These are phyloP conservation scores for Drosophila prolongata DNA, from an alignment of 2,888 invertebrate species.

Conservation along the genomic window DNA sequence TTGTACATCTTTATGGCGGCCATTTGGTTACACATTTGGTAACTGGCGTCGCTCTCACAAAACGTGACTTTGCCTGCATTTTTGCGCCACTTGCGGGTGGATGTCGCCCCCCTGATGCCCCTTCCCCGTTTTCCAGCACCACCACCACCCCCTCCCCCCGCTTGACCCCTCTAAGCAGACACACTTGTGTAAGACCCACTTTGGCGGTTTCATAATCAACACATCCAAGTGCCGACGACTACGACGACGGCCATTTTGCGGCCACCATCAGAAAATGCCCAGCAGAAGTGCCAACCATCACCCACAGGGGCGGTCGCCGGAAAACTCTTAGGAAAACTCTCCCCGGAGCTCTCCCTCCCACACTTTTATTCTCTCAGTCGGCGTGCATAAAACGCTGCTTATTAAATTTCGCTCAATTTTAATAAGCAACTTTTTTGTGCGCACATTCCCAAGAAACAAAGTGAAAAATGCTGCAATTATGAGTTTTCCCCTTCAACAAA, in stretches of 20 bases:
- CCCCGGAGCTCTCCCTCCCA: not conserved
- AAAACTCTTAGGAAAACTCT: conserved; percentile 43
- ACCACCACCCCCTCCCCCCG: not conserved
- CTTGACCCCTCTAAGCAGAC: conserved; percentile 25
- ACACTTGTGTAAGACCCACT: conserved; percentile 68
- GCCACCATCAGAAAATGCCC: conserved; percentile 57
- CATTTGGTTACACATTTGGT: conserved; percentile 55
- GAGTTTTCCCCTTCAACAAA: conserved; percentile 41
- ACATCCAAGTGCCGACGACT: conserved; percentile 37
- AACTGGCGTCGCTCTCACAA: conserved; percentile 44
- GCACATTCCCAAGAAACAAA: conserved; percentile 58
- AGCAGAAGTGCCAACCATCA: conserved; percentile 30
- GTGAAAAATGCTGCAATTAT: conserved; percentile 62
- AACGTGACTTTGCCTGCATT: conserved; percentile 77
- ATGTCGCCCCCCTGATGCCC: not conserved
- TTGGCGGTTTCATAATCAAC: conserved; percentile 66
- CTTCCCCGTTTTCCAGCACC: no score
- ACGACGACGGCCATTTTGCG: conserved; percentile 69
- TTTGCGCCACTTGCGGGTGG: conserved; percentile 51
- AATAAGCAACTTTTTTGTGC: conserved; percentile 67
- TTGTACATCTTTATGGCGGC: conserved; percentile 44
- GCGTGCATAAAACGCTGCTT: conserved; percentile 72
- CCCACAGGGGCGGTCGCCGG: conserved; percentile 16
- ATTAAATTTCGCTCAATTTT: conserved; percentile 77
- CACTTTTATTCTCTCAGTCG: conserved; percentile 41